Base-by-base conservation (phyloP, 2,888 invertebrate species). In the Mesoligia furuncula region DNA sequence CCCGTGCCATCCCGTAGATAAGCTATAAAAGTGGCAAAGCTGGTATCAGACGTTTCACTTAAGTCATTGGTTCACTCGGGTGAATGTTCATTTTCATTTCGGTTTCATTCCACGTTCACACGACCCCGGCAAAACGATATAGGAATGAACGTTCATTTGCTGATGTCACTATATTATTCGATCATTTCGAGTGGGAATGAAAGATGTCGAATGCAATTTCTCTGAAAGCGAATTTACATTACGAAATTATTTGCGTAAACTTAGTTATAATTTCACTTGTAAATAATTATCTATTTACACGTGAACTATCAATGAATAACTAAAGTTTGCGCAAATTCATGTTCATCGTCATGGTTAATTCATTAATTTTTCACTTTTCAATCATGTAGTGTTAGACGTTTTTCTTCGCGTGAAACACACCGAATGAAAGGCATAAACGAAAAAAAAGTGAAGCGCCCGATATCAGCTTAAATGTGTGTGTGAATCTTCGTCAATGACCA, bases 401-500 rank as follows among this genome's bases (percentile, higher is more conserved):
- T 36, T 3, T n/a, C 11, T 69, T 6, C 6, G 0, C 54, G 17
- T 36, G 9, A 54, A n/a, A 36, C 1, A 36, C 0, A 7, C 13
- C 24, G 9, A 24, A 24, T 9, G 9, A 54, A n/a, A 36, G 15
- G 36, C 24, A 57, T 57, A 11, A 17, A 69, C n/a, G 11, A 59
- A 36, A 36, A 36, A 51, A 48, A 68, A 48, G 15, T 31, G 24
- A 7, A 20, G 4, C 27, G 5, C 15, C 5, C 9, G 24, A 68
- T 48, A 68, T 54, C n/a, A 57, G 36, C 17, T n/a, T 36, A 36
- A 57, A 68, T 71, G 82, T 88, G 81, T 85, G 77, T 69, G 79
- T 78, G 39, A 69, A 79, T 71, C n/a, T 77, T 78, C 73, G 66
- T 78, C 77, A 79, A 77, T 80, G 70, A 80, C 87, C 85, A 88